A percentile compares a stretch with the other conserved stretches of the same genome.
Conservation (phyloP, 2,797 vertebrate genomes). For the Petrocephalus schoutedeni region DNA sequence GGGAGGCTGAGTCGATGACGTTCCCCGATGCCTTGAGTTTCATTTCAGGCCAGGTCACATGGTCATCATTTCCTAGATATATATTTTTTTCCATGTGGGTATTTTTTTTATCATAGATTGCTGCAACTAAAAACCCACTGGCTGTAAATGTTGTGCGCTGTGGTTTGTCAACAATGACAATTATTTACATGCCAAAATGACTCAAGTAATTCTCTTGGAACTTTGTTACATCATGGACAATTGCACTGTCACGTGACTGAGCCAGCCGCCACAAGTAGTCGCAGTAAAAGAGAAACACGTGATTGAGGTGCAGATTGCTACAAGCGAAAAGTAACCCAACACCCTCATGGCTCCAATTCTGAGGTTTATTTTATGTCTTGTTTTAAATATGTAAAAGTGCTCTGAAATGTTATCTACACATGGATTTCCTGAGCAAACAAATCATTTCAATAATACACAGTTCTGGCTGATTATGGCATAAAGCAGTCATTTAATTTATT, state of each 20-base stretch:
- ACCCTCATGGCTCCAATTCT: neutral
- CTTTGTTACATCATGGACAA: neutral
- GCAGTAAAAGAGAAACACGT: neutral
- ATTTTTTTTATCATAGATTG: neutral
- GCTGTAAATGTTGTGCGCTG: neutral
- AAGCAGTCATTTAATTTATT: neutral
- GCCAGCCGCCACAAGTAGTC: neutral
- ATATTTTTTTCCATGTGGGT: neutral
- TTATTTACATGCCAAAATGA: neutral
- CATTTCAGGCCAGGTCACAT: neutral
- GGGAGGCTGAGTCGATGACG: neutral
- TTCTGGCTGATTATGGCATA: neutral
- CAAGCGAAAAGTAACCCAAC: neutral
- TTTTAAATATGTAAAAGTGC: neutral
- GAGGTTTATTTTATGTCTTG: neutral
- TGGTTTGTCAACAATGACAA: too few relatives aligned
- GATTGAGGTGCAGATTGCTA: neutral
- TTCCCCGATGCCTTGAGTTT: neutral
- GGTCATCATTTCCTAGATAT: neutral
- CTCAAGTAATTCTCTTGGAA: neutral
- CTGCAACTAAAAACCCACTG: neutral
- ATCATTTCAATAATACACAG: neutral
- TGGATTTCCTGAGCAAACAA: constrained; percentile 2
- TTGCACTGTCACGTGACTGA: neutral
- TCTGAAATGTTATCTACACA: constrained; percentile 2